Conservation (phyloP, 2,888 invertebrate genomes). For the Euplexia lucipara region DNA sequence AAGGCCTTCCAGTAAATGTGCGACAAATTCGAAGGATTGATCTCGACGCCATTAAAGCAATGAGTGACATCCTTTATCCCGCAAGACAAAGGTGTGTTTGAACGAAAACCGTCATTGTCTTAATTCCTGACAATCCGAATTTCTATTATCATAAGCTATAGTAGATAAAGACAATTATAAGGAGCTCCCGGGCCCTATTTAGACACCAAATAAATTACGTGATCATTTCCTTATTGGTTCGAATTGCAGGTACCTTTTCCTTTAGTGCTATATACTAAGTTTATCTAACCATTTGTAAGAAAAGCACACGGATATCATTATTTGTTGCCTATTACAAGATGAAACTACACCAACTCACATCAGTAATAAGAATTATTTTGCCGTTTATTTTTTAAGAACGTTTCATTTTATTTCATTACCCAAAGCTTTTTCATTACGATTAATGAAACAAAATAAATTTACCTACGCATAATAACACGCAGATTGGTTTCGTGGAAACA, state of each 20-base stretch:
- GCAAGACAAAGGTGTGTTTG: constrained; percentile 61
- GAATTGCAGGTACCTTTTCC: constrained; percentile 1
- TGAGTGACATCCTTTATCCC: constrained; percentile 60
- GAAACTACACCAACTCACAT: constrained; percentile 16
- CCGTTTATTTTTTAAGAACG: constrained; percentile 14
- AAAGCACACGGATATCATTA: constrained; percentile 5
- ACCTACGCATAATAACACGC: constrained; percentile 44
- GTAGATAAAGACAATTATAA: constrained; percentile 34
- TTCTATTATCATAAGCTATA: constrained; percentile 49
- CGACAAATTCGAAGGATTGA: constrained; percentile 54
- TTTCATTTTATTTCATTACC: constrained; percentile 32
- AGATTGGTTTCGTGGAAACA: constrained; percentile 50
- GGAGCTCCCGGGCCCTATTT: constrained; percentile 21
- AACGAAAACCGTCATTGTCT: constrained; percentile 58
- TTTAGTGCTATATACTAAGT: constrained; percentile 2
- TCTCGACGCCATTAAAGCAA: constrained; percentile 54
- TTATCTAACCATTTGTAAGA: constrained; percentile 7
- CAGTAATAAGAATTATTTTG: neutral
- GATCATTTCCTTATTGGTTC: constrained; percentile 15
- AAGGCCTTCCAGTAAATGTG: constrained; percentile 38
- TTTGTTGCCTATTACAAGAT: neutral
- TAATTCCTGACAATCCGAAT: constrained; percentile 49
- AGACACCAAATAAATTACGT: constrained; percentile 27
- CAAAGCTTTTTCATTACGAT: constrained; percentile 34
- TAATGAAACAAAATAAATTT: constrained; percentile 47